These are phyloP conservation scores for Polydrusus pterygomalis DNA, from an alignment of 2,888 invertebrate genomes.

Conservation along the genomic window DNA sequence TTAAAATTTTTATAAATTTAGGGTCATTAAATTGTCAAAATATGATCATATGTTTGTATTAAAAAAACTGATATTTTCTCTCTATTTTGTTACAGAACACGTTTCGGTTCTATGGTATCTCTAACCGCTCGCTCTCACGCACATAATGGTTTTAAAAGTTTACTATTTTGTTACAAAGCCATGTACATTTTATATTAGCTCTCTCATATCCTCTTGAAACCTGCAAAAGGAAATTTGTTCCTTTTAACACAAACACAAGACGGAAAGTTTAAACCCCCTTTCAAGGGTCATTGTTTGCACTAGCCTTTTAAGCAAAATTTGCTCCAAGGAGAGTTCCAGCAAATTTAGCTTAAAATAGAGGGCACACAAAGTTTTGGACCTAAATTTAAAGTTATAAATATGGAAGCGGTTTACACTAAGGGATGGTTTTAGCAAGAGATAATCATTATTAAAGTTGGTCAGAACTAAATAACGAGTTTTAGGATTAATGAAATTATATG, in stretches of 20 bases:
- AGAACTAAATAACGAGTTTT: not conserved
- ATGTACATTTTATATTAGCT: not conserved
- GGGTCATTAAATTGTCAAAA: no score
- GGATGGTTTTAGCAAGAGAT: slow-evolving; percentile 12
- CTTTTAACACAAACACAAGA: slow-evolving; percentile 25
- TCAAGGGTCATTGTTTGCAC: slow-evolving; percentile 29
- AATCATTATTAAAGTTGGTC: not conserved
- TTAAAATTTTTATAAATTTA: no score
- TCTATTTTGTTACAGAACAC: no score
- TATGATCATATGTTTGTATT: no score
- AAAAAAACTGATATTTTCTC: no score
- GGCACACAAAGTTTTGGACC: slow-evolving; percentile 16
- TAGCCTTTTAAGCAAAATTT: slow-evolving; percentile 30
- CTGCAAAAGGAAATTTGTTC: slow-evolving; percentile 7
- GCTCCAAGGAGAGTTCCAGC: slow-evolving; percentile 22
- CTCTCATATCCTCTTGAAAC: not conserved
- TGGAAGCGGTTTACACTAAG: slow-evolving; percentile 26
- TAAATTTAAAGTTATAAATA: slow-evolving; percentile 17
- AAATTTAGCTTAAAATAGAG: slow-evolving; percentile 26
- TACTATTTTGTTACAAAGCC: no score
- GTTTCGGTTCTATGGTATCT: no score
- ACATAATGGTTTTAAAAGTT: no score
- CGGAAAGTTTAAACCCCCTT: slow-evolving; percentile 17
- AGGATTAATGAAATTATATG: not conserved
- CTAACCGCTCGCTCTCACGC: no score